phyloP scores from a whole-genome alignment of 2,113 vertebrate genomes.

The Sisor rabdophorus region DNA sequence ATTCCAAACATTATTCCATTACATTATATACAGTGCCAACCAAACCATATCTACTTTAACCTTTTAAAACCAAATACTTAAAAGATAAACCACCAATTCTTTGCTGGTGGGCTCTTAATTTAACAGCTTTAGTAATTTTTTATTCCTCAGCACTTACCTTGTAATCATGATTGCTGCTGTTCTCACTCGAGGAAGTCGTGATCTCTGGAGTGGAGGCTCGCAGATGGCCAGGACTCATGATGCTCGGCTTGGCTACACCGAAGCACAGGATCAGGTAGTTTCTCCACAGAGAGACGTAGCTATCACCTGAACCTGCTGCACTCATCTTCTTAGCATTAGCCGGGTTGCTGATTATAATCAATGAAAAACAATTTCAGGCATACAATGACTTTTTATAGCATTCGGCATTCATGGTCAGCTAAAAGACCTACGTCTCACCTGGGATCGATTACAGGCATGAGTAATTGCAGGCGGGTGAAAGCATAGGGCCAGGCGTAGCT shows the following conservation, averaged over 20 bases:
- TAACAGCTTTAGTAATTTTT: background rate
- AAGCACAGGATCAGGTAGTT: constrained; percentile 98
- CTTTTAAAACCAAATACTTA: background rate
- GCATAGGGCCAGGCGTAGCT: constrained; percentile 96
- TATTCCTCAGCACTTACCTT: constrained; percentile 70
- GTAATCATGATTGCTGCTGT: constrained; percentile 88
- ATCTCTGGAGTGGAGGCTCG: constrained; percentile 93
- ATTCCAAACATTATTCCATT: background rate
- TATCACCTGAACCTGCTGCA: constrained; percentile 82
- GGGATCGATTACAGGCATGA: constrained; percentile 92
- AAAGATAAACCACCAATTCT: background rate
- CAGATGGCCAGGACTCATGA: constrained; percentile 95
- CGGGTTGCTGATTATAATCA: constrained; percentile 75
- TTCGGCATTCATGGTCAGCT: background rate
- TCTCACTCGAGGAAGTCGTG: constrained; percentile 89
- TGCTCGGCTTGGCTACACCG: constrained; percentile 95
- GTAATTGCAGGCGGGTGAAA: constrained; percentile 89
- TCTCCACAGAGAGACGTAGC: constrained; percentile 89
- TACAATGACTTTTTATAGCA: background rate
- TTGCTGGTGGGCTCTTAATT: too few species aligned
- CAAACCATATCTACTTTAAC: background rate
- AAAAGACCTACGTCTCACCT: constrained; percentile 70
- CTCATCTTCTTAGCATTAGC: constrained; percentile 95
- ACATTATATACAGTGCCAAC: too few species aligned
- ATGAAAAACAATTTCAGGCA: background rate